Evolutionary conservation across 2,888 invertebrate genomes (phyloP), one percentile per base, ranked within the genome.

Genomic region (Synanthedon tipuliformis): DNA sequence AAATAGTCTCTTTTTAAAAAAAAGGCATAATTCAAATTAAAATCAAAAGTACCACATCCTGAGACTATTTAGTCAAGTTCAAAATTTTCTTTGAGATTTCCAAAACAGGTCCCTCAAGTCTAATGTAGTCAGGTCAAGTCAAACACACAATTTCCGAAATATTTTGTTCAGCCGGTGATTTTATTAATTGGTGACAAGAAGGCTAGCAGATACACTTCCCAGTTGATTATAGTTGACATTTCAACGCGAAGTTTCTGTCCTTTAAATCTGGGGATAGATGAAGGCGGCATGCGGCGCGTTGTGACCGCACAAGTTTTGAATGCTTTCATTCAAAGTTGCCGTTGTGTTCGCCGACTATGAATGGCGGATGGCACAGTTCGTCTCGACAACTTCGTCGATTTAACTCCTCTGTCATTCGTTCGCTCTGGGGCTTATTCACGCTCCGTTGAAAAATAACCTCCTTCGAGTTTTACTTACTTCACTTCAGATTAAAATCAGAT

Each of bases 261-360:
- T 15, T 45, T 45, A 15, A 45, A 45, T 45, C 45, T 49, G 49
- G 23, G 23, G 49, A 49, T 18, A 49, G 49, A 49, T 12, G 49
- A 49, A 41, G 53, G 58, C 56, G 52, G 53, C 40, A 56, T 40
- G 57, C 54, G 54, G 53, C 49, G 53, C 59, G 57, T 54, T 56
- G 59, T 61, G 59, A 61, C 66, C 65, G 71, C 66, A 62, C 57
- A 77, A 82, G 72, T 82, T 82, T 67, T 70, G 73, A 78, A 78
- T 74, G 77, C 70, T 73, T 77, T 71, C 73, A 77, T 81, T 80
- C 68, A 75, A 82, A 82, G 66, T 81, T 79, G 69, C 59, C 69
- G 66, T 65, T 56, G 61, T 61, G 66, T 64, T 64, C 65, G 61
- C 55, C 56, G 62, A 61, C 68, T 63, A 71, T 80, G 74, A 83